Evolutionary conservation across 1,140 invertebrate genomes (phyloP).

Genomic region (Brachionus rubens): DNA sequence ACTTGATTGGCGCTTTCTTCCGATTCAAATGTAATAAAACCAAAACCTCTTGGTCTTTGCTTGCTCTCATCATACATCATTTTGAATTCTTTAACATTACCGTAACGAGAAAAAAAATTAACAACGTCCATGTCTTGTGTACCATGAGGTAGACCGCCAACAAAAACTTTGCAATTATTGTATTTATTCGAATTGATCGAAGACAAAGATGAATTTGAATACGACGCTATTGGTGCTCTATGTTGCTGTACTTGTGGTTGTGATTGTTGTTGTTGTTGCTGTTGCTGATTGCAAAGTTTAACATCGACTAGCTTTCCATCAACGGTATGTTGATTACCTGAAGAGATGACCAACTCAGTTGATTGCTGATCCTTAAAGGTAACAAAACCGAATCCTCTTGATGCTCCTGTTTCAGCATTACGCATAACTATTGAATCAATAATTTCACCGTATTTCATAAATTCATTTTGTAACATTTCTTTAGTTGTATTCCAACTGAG

Average conservation of each 20-base stretch:
- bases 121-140: conserved; percentile 38
- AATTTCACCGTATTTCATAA: conserved; percentile 67
- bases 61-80: conserved; percentile 25
- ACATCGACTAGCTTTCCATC: conserved; percentile 59
- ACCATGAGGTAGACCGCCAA: conserved; percentile 33
- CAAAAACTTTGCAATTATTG: conserved; percentile 35
- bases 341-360: conserved; percentile 51
- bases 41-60: conserved; percentile 31
- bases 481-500: conserved; percentile 63
- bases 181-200: conserved; percentile 19
- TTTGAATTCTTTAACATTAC: conserved; percentile 15
- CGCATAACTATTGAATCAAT: conserved; percentile 71
- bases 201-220: conserved; percentile 21
- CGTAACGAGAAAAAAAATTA: conserved; percentile 18
- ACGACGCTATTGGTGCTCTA: conserved; percentile 8
- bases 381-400: conserved; percentile 89
- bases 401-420: conserved; percentile 75
- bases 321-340: conserved; percentile 60
- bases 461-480: conserved; percentile 73
- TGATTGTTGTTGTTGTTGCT: background rate
- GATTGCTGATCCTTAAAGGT: conserved; percentile 75
- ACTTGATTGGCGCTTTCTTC: conserved; percentile 9
- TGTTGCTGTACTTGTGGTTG: background rate
- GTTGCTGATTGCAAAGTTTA: conserved; percentile 3
- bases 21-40: conserved; percentile 34